Evolutionary conservation across 2,797 vertebrate genomes (phyloP), one percentile per base, ranked within the genome.

Genomic region (Sternarchorhynchus goeldii): DNA sequence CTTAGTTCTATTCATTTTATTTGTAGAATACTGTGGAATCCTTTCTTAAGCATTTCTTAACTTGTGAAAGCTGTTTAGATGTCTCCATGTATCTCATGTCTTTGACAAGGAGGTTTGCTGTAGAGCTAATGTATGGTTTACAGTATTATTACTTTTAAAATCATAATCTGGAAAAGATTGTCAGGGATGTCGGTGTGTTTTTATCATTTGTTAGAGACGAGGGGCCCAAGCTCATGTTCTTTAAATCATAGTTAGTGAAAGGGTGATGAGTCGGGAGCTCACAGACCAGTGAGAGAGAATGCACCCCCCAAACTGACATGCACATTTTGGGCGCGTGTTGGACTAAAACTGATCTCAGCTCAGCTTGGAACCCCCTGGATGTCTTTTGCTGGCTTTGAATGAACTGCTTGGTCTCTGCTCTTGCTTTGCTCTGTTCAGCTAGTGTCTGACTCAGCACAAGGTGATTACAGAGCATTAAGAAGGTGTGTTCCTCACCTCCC

Each of bases 1-100:
- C 74, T 86, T 87, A 87, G 87, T 89, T 87, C 85, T 84, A 73
- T 85, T 80, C 25, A 25, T 25, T 88, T 90, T 86, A 78, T 81
- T 76, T 90, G 85, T 53, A 82, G 41, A 65, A 53, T 25, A 4
- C 76, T 14, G 14, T 8, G 50, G 71, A 80, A 85, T 83, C 81
- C 76, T 79, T 59, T 45, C 55, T 29, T 18, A 10, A 18, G 16
- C 29, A 60, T 75, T 32, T 74, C 73, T 31, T 77, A 66, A 65
- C 50, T 70, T 32, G 6, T n/a, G 7, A 56, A 55, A 8, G 14
- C 50, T 56, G 25, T 70, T 70, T 70, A 70, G 67, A 56, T 70
- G 45, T 2, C 45, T 14, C 45, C 14, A 12, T 53, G 66, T 25
- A 31, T 53, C 66, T 68, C 50, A 56, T 4, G 17, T 55, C 36